Evolutionary conservation across 2,113 vertebrate genomes (phyloP), one percentile per base, ranked within the genome.

Genomic region (Muscicapa adusta): DNA sequence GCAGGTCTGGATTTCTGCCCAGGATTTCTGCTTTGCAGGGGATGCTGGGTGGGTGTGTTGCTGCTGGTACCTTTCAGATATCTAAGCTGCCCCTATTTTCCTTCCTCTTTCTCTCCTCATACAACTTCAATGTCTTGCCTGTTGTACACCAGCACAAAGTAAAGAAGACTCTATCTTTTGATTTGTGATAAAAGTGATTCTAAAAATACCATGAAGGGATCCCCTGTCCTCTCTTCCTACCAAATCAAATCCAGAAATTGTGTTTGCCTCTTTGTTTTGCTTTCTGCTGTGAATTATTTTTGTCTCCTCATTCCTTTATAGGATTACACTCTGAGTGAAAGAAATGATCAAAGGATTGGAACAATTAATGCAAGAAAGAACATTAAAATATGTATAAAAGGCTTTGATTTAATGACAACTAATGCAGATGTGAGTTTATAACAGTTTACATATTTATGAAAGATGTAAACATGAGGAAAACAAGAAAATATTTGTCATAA

Each of bases 401-500:
- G 9, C 31, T 91, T 90, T 94, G 85, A 91, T 94, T 91, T 86
- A 93, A 73, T 42, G 40, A 36, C 0, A 24, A 45, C 26, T 89
- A 66, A 73, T 66, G 58, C 50, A 53, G 31, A 80, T 74, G 66
- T 0, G 13, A 43, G 11, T 80, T 94, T 90, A 66, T 67, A 66
- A 60, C 16, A 48, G 43, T 88, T 70, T 91, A 25, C 66, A 56
- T 91, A 60, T 91, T 90, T 97, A 83, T 63, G 60, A 84, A 93
- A 83, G 56, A 63, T 42, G 40, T 67, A 94, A 96, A 91, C 79
- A 77, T 34, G 60, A 57, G 36, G 63, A 80, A 94, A 94, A 91
- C 1, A 14, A 77, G 67, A 80, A 91, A 93, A 84, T 91, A 91
- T 84, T 95, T 96, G 65, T 91, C 85, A 80, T 75, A 77, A 61